A percentile compares a stretch with the other conserved stretches of the same genome.
Evolutionary conservation across 2,113 vertebrate species (phyloP).

Genomic region (Neolamprologus ventralis): DNA sequence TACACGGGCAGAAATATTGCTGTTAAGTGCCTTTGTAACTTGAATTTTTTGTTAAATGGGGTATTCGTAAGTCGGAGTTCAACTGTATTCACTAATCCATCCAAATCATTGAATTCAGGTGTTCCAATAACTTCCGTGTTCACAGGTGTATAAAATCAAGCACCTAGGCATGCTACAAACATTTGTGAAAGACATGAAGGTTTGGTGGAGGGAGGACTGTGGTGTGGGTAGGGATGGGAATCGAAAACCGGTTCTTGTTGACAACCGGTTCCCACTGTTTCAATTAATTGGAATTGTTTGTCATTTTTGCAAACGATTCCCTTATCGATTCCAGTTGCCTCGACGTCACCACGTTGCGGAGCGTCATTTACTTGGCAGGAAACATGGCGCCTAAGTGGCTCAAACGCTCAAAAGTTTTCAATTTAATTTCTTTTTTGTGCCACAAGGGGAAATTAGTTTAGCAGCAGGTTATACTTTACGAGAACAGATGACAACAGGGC

Average conservation of each 20-base stretch:
- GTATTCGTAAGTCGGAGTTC: too few relatives aligned
- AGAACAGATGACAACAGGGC: background rate
- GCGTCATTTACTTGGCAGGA: background rate
- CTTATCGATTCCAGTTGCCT: background rate
- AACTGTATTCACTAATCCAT: background rate
- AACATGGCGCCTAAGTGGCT: background rate
- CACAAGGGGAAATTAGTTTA: background rate
- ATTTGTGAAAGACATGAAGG: background rate
- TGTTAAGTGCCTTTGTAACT: too few relatives aligned
- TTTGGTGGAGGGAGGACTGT: background rate
- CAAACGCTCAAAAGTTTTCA: background rate
- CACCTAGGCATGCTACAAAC: background rate
- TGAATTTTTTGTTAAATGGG: too few relatives aligned
- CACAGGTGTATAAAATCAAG: background rate
- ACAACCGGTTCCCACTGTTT: background rate
- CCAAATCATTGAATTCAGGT: background rate
- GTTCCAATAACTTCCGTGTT: background rate
- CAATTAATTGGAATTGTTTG: background rate
- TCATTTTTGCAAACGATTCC: background rate
- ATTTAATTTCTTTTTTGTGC: too few relatives aligned
- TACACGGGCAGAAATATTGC: too few relatives aligned
- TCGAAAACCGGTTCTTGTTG: background rate
- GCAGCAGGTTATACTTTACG: background rate
- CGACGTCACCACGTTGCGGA: background rate
- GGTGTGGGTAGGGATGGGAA: background rate